Base-by-base conservation (phyloP, 1,140 invertebrate genomes). In the Carposina sasakii region DNA sequence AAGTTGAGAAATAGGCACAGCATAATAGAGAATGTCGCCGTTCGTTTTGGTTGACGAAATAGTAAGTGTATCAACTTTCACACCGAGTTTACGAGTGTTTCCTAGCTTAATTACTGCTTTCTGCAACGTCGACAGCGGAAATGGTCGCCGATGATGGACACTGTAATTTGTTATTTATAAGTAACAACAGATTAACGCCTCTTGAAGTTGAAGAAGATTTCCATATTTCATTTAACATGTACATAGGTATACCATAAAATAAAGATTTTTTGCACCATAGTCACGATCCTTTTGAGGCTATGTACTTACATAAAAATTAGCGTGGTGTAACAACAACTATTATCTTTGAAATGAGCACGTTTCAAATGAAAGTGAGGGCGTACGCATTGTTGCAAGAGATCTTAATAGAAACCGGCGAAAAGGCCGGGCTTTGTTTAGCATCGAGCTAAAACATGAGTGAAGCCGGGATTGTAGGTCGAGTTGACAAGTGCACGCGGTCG, bases 361-460 rank as follows among this genome's bases (percentile, higher is more conserved):
- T 42, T 50, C 48, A 52, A 62, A 61, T 57, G 75, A 82, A 82
- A 82, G 76, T 77, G 71, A 82, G 67, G 64, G 60, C 65, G 75
- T 76, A 60, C 73, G 75, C 69, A 76, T 78, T 73, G 67, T 71
- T 50, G 54, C 41, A 64, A 64, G 57, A 74, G 68, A 72, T 68
- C 66, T 76, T 69, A 60, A 75, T 82, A 72, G 69, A 75, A 75
- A 78, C 59, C 54, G 58, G 59, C 63, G 64, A 68, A 77, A 76
- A 74, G 57, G 49, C 58, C 54, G 13, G 22, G 20, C 34, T 69
- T 71, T 59, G 67, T 68, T 63, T 65, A 57, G 59, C 61, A 54
- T 28, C 26, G 48, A 62, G 68, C 68, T 71, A 75, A 76, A 81
- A 78, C 77, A 72, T 77, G 75, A 54, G 46, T 46, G 48, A 28